Evolutionary conservation across 92 coral and sea anemone species (phyloP), one percentile per base, ranked within the genome.

Genomic region (Muricea muricata): DNA sequence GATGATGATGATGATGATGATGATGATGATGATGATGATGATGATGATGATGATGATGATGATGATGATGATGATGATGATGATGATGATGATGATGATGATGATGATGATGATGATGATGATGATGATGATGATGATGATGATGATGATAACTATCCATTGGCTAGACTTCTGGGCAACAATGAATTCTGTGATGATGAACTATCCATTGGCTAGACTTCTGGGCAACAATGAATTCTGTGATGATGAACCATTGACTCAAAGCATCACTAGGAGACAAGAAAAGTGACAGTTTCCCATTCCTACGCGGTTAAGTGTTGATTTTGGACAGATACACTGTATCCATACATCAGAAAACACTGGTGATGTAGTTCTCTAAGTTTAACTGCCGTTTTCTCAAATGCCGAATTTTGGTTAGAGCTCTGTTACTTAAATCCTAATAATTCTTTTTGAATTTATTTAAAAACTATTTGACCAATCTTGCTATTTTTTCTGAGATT

Each of bases 401-500:
- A 75, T 23, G 24, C 39, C 33, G 31, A 23, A 47, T 65, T 75
- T 75, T 33, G 31, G n/a, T n/a, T n/a, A n/a, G n/a, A n/a, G n/a
- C n/a, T 6, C 33, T 50, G 54, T 47, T 47, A 50, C 65, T 75
- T 34, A 81, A 81, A 81, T 39, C 47, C 67, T 67, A 20, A 81
- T 58, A 67, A 67, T 66, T 46, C 56, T n/a, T n/a, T n/a, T n/a
- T n/a, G n/a, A n/a, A n/a, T n/a, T n/a, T n/a, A n/a, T n/a, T n/a
- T n/a, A 35, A 40, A 45, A 56, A 50, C 76, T 58, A 65, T 67
- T 81, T 81, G 31, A 81, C 77, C 72, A 65, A 81, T 81, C 35
- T 71, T 54, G 74, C 72, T 81, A 81, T 45, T 45, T 81, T 81
- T 81, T 65, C 86, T 65, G 75, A 41, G 75, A 65, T 81, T 71